Percentiles rank a stretch among this genome's conserved stretches.
phyloP scores from a whole-genome alignment of 2,797 vertebrate species.

The Scleropages formosus region DNA sequence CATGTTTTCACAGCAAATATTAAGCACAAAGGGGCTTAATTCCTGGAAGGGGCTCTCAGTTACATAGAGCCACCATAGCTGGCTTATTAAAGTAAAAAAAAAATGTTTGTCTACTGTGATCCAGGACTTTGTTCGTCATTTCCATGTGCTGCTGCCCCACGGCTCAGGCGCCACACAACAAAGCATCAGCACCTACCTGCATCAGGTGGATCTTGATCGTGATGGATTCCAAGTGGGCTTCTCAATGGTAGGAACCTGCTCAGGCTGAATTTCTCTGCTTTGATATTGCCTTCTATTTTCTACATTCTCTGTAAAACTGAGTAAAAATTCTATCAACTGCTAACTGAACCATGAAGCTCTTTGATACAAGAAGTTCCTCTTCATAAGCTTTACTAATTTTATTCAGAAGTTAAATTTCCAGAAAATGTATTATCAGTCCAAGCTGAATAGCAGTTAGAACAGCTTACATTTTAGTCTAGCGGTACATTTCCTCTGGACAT shows the following conservation, averaged over 20 bases:
- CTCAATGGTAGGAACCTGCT: slow-evolving; percentile 77
- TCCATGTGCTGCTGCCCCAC: slow-evolving; percentile 83
- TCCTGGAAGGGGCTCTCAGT: slow-evolving; percentile 41
- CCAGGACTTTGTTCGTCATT: slow-evolving; percentile 92
- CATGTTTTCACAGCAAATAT: slow-evolving; percentile 38
- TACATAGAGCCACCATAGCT: not conserved
- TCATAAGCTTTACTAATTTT: no score
- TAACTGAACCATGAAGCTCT: no score
- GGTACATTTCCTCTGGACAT: not conserved
- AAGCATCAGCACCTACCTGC: slow-evolving; percentile 81
- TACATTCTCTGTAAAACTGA: not conserved
- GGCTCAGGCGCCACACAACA: slow-evolving; percentile 71
- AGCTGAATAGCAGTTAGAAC: not conserved
- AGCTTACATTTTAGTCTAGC: not conserved
- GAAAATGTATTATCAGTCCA: not conserved
- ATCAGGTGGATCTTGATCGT: slow-evolving; percentile 70
- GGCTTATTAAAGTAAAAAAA: not conserved
- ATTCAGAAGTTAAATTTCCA: no score
- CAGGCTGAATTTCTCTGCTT: not conserved
- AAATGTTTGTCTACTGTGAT: slow-evolving; percentile 19
- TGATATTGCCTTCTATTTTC: not conserved
- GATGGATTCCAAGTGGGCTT: slow-evolving; percentile 92
- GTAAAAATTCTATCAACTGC: not conserved
- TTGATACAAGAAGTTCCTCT: no score
- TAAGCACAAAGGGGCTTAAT: not conserved